Base-by-base conservation (phyloP, 2,888 invertebrate species). In the Argynnis bischoffii region DNA sequence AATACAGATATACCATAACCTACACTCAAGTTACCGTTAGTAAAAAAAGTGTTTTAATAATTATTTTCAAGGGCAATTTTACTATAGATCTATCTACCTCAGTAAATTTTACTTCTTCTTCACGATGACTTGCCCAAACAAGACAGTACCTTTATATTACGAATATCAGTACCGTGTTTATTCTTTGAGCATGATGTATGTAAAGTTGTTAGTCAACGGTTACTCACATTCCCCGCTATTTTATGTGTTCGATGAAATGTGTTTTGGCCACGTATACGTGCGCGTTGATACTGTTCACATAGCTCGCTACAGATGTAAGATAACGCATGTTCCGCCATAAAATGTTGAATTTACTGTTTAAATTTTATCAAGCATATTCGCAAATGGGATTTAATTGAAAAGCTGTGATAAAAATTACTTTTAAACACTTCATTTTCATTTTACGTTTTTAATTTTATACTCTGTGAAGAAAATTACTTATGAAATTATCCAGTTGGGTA, bases 241-340 rank as follows among this genome's bases (percentile, higher is more conserved):
- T 57, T 57, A 57, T 57, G 57, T 21, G 41, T 55, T 16, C 63
- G 31, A 35, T 57, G 57, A 53, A 57, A 48, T 55, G 48, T 31
- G 21, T 46, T 46, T 63, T 46, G n/a, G 54, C 46, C 8, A 21
- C 15, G 46, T 55, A 18, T 46, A 46, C 15, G 41, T 46, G 41
- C 16, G n/a, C n/a, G 21, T 57, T 51, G 16, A 31, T 64, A 48
- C 56, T 51, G 21, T 56, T 57, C 51, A 26, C 4, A 15, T 50
- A 16, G 11, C 51, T n/a, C 11, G 15, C 6, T 18, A 15, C 26
- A 46, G 6, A 26, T 11, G 15, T 26, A 57, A n/a, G 41, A 16
- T 56, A 57, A 26, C 13, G 21, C 16, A 48, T 11, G 15, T 61
- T 35, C 11, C 18, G 15, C 14, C 2, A 41, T 16, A 41, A 41